phyloP scores from a whole-genome alignment of 2,797 vertebrate genomes.

The Netta rufina region DNA sequence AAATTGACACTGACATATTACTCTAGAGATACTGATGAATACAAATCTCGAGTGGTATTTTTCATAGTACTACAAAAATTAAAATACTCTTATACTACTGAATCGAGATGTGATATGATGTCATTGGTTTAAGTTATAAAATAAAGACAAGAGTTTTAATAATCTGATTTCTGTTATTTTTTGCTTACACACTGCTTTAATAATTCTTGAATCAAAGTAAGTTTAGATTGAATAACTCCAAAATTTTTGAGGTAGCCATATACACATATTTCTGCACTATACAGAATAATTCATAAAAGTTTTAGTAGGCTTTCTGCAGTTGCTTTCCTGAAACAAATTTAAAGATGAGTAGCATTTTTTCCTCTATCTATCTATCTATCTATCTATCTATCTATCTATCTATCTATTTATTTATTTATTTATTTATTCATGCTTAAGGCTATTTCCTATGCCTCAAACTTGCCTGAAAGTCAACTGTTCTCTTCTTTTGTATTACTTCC shows the following conservation, averaged over 20 bases:
- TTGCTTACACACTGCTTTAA: neutral
- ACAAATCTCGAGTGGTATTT: neutral
- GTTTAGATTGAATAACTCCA: neutral
- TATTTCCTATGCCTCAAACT: neutral
- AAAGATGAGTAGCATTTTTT: neutral
- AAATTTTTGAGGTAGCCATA: neutral
- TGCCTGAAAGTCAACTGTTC: neutral
- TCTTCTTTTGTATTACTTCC: neutral
- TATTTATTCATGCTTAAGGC: neutral
- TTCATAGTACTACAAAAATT: neutral
- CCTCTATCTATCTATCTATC: too few species aligned
- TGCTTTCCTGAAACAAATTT: neutral
- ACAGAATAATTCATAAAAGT: neutral
- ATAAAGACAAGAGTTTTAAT: neutral
- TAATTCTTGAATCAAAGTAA: neutral
- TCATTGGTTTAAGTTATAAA: neutral
- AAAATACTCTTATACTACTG: neutral
- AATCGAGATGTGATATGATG: neutral
- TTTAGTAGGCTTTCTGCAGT: neutral
- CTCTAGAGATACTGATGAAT: neutral
- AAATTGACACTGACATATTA: neutral
- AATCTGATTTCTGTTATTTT: neutral
- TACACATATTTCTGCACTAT: neutral
- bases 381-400: too few species aligned
- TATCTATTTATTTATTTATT: too few species aligned